These are phyloP conservation scores for Lepas anatifera DNA, from an alignment of 2,888 invertebrate species.

Conservation along the genomic window DNA sequence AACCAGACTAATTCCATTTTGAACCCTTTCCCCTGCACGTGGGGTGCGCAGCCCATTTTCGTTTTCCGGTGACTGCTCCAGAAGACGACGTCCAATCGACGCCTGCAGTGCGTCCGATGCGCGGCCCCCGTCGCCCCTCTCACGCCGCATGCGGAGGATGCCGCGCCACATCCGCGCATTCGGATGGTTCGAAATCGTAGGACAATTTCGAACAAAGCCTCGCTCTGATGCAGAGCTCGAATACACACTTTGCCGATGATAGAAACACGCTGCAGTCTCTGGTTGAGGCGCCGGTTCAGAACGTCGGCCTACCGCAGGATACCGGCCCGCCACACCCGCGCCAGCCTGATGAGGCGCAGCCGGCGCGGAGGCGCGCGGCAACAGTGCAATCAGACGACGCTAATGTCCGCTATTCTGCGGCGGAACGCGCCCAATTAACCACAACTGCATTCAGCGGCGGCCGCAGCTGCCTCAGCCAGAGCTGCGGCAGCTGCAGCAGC, in stretches of 20 bases:
- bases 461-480: no score
- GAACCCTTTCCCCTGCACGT: neutral
- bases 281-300: neutral
- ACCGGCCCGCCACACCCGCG: neutral
- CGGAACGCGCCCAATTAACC: neutral
- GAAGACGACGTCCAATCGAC: neutral
- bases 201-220: no score
- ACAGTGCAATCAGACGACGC: neutral
- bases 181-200: no score
- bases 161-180: no score
- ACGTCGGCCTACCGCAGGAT: neutral
- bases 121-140: no score
- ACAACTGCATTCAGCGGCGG: neutral
- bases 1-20: neutral
- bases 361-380: neutral
- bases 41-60: neutral
- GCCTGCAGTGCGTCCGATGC: no score
- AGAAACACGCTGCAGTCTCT: no score
- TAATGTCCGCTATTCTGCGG: neutral
- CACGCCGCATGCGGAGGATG: no score
- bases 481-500: no score
- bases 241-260: no score
- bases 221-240: no score
- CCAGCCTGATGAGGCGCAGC: neutral
- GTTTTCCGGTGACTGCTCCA: neutral